Conservation (phyloP, 1,140 invertebrate genomes). For the Aporrectodea caliginosa region DNA sequence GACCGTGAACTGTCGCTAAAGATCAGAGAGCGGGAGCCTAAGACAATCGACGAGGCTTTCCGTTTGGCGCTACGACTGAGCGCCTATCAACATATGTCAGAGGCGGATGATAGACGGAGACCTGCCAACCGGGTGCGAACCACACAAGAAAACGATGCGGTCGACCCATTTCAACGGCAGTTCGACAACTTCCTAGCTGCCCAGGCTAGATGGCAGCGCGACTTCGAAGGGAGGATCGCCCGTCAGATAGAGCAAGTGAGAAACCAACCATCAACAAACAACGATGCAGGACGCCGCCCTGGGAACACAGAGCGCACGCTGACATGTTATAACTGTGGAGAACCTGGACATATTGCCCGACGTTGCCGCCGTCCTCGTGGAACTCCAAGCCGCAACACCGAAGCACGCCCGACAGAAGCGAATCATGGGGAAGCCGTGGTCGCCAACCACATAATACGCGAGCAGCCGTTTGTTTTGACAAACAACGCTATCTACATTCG, state of each 20-base stretch:
- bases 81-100: background rate
- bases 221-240: background rate
- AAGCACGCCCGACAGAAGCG: background rate
- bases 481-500: too few relatives aligned
- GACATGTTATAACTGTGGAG: too few relatives aligned
- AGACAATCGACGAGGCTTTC: background rate
- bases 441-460: background rate
- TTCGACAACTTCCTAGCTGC: background rate
- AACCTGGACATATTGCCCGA: too few relatives aligned
- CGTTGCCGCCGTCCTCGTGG: background rate
- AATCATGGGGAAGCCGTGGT: background rate
- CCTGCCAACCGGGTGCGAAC: background rate
- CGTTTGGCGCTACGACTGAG: background rate
- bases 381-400: background rate
- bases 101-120: background rate
- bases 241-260: too few relatives aligned
- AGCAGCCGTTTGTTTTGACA: too few relatives aligned
- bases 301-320: too few relatives aligned
- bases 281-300: too few relatives aligned
- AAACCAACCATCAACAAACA: too few relatives aligned
- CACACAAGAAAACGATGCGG: background rate
- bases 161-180: background rate
- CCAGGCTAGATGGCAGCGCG: background rate
- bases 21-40: background rate
- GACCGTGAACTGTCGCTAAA: background rate